Evolutionary conservation across 2,888 invertebrate species (phyloP).

Genomic region (Balanococcus diminutus): DNA sequence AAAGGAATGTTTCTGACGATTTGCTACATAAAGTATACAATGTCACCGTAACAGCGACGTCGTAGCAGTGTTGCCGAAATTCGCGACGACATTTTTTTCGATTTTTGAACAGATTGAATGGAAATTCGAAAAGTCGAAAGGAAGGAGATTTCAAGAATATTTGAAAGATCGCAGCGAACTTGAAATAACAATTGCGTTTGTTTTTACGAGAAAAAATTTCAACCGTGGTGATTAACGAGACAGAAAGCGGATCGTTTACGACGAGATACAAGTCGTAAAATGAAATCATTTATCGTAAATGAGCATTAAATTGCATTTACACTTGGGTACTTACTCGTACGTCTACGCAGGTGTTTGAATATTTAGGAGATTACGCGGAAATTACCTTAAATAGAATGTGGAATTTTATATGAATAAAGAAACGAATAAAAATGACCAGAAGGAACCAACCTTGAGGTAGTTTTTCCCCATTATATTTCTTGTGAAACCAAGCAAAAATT

Average conservation of each 20-base stretch:
- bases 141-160: neutral
- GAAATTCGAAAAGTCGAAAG: neutral
- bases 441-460: no score
- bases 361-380: neutral
- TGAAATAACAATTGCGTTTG: neutral
- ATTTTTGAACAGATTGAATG: neutral
- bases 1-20: neutral
- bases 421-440: no score
- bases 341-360: neutral
- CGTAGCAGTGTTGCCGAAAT: neutral
- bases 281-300: neutral
- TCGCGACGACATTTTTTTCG: neutral
- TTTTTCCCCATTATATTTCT: no score
- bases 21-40: constrained; percentile 7
- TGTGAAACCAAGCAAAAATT: no score
- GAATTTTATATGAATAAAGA: no score
- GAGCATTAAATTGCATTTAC: neutral
- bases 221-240: neutral
- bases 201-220: neutral
- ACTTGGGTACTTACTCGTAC: neutral
- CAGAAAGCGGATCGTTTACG: neutral
- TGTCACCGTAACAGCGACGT: neutral
- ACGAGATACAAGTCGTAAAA: neutral
- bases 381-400: no score
- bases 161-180: neutral